Evolutionary conservation across 2,888 invertebrate species (phyloP).

Genomic region (Nebria brevicollis): DNA sequence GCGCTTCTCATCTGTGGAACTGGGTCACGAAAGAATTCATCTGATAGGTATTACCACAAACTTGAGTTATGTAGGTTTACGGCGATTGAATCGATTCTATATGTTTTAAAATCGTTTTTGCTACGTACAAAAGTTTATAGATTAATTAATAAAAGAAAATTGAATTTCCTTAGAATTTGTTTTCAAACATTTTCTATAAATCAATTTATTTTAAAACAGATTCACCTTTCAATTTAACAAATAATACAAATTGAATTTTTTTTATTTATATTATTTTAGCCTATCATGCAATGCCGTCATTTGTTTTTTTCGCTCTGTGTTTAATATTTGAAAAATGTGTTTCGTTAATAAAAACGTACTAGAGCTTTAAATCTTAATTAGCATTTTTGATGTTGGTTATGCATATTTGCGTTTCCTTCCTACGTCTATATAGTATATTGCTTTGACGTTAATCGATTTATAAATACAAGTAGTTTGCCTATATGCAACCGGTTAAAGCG

Average conservation of each 20-base stretch:
- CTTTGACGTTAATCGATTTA: conserved; percentile 33
- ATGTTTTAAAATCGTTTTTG: background rate
- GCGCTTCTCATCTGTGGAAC: background rate
- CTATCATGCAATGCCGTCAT: too few species aligned
- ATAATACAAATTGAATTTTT: too few species aligned
- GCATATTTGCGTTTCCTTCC: conserved; percentile 21
- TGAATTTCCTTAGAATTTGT: too few species aligned
- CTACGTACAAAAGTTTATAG: background rate
- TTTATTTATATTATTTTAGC: too few species aligned
- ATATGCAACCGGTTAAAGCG: background rate
- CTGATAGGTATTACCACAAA: background rate
- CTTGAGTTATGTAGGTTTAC: background rate
- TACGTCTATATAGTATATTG: conserved; percentile 14
- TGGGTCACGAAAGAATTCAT: background rate
- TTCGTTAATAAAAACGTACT: too few species aligned
- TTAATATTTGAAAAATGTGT: too few species aligned
- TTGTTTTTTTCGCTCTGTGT: too few species aligned
- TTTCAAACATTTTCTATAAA: too few species aligned
- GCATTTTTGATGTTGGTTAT: background rate
- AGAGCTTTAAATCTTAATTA: background rate
- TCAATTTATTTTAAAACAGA: too few species aligned
- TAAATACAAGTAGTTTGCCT: conserved; percentile 11
- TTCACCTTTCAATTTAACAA: too few species aligned
- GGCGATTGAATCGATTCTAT: background rate
- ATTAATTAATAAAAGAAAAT: background rate